Base-by-base conservation (phyloP, 2,888 invertebrate genomes). In the Sympetrum striolatum region DNA sequence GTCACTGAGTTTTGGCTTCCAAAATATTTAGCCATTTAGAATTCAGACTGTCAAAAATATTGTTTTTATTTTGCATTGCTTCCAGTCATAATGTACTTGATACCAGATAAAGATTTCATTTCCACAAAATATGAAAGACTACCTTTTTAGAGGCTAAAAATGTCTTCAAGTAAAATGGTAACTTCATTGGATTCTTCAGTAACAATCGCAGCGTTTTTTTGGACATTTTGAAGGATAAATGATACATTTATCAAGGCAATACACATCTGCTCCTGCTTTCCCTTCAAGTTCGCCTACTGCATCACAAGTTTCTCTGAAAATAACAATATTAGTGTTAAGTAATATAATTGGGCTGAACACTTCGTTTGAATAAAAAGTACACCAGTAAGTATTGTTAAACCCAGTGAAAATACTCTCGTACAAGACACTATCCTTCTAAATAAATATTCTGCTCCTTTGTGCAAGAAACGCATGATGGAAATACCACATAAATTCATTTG, bases 221-320 rank as follows among this genome's bases (percentile, higher is more conserved):
- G 97, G 97, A 92, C 97, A 97, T 91, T 95, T 94, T 0, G 97
- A 96, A n/a, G 93, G 93, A 93, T 97, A 97, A 81, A 97, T 96
- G 92, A 98, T 95, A 94, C 98, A 98, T 92, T 97, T 95, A 93
- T 98, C 98, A 95, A 97, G 96, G 93, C 98, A 98, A 93, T 97
- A 97, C 44, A 97, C 96, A 92, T 97, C 97, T 0, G 98, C 97
- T 12, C 97, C 98, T 0, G 95, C 95, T 80, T 95, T 95, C 15
- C 96, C 96, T 92, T 95, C 96, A 91, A 97, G 93, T 92, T 97
- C 96, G 1, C 98, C 98, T 44, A 97, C 94, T 0, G 97, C 97
- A 91, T 97, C 96, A 93, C 98, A 98, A n/a, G 95, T 95, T 93
- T 96, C 96, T 90, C 98, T 98, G 94, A 22, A 95, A 93, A 92